Evolutionary conservation across 2,113 vertebrate species (phyloP).

Genomic region (Chloropsis cyanopogon): DNA sequence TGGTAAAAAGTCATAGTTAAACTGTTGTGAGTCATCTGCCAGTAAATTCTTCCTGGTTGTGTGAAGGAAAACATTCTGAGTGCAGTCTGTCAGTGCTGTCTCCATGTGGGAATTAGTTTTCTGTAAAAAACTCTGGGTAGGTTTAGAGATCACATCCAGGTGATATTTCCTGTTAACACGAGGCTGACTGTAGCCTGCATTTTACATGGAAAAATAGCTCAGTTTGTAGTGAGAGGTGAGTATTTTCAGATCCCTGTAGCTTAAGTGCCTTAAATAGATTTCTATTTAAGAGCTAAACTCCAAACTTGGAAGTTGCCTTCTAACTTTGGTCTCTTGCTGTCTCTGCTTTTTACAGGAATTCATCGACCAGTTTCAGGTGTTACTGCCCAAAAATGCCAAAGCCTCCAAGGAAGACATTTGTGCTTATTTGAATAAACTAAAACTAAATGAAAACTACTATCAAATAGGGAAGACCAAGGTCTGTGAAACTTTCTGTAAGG

Average conservation of each 20-base stretch:
- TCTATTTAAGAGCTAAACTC: background rate
- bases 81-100: background rate
- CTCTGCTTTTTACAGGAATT: constrained; percentile 82
- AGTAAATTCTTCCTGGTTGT: background rate
- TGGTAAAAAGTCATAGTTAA: background rate
- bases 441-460: constrained; percentile 82
- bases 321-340: background rate
- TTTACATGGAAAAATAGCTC: background rate
- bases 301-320: background rate
- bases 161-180: background rate
- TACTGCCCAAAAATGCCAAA: constrained; percentile 82
- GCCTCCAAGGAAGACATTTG: constrained; percentile 82
- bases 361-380: constrained; percentile 88
- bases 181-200: background rate
- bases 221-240: background rate
- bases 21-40: background rate
- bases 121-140: background rate
- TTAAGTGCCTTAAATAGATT: background rate
- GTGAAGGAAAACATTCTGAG: background rate
- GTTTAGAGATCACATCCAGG: background rate
- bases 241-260: background rate
- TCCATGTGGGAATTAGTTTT: background rate
- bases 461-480: constrained; percentile 98
- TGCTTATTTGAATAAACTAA: constrained; percentile 80
- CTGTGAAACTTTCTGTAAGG: background rate